A percentile compares a stretch with the other conserved stretches of the same genome.
phyloP scores from a whole-genome alignment of 2,797 vertebrate species.

The Melanotaenia nigrans region DNA sequence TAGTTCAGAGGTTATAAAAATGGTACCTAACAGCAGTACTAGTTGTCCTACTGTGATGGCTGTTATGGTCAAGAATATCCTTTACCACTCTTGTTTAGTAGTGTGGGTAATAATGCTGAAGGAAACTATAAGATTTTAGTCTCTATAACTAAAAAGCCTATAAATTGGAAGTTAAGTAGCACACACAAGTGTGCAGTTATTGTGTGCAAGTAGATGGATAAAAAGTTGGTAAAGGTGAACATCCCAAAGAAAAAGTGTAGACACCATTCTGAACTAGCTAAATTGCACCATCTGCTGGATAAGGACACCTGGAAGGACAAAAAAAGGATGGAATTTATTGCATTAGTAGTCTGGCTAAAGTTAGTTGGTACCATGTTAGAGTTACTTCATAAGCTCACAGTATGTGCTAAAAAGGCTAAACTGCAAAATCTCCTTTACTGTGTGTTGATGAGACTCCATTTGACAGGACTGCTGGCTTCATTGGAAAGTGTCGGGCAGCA shows the following conservation, averaged over 20 bases:
- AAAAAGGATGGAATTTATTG: background rate
- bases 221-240: constrained; percentile 40
- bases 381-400: too few relatives aligned
- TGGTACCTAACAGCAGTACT: background rate
- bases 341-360: background rate
- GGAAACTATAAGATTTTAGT: too few relatives aligned
- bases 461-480: constrained; percentile 16
- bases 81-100: background rate
- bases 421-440: constrained; percentile 50
- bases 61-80: background rate
- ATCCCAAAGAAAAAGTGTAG: too few relatives aligned
- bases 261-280: constrained; percentile 57
- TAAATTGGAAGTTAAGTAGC: background rate
- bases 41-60: background rate
- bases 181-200: constrained; percentile 56
- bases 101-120: background rate
- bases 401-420: too few relatives aligned
- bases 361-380: too few relatives aligned
- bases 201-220: constrained; percentile 57
- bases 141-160: too few relatives aligned
- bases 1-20: background rate
- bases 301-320: constrained; percentile 61
- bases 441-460: constrained; percentile 66
- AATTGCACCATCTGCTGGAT: constrained; percentile 49
- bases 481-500: constrained; percentile 78